phyloP scores from a whole-genome alignment of 2,888 invertebrate species.

The Notodromas monacha region DNA sequence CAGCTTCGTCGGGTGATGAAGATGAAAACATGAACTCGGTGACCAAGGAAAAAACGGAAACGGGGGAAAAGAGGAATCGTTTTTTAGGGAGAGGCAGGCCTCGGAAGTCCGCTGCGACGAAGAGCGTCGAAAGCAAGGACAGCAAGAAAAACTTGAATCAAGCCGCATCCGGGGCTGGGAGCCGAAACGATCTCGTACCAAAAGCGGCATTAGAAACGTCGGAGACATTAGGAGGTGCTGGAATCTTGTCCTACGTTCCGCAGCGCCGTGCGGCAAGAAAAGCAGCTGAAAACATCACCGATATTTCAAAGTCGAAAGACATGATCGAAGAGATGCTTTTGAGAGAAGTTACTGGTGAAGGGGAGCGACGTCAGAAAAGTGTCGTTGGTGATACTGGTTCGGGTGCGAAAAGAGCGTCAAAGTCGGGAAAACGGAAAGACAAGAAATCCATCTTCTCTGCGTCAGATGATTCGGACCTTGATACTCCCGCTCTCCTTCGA shows the following conservation, averaged over 20 bases:
- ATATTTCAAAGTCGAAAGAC: neutral
- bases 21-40: too few relatives aligned
- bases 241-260: conserved; percentile 36
- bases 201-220: too few relatives aligned
- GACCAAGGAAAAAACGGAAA: too few relatives aligned
- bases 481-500: neutral
- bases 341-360: neutral
- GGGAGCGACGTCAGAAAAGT: neutral
- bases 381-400: too few relatives aligned
- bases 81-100: too few relatives aligned
- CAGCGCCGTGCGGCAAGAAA: conserved; percentile 67
- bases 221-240: conserved; percentile 16
- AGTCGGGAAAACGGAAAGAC: neutral
- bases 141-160: too few relatives aligned
- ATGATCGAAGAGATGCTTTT: conserved; percentile 1
- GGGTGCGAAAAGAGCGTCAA: neutral
- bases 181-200: too few relatives aligned
- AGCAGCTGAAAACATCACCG: conserved; percentile 41
- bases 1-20: too few relatives aligned
- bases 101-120: too few relatives aligned
- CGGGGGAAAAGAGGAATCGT: too few relatives aligned
- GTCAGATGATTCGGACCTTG: neutral
- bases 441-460: neutral
- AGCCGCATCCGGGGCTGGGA: too few relatives aligned
- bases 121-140: too few relatives aligned